These are phyloP conservation scores for Drosophila erecta DNA, from an alignment of 1,140 invertebrate species.

Conservation along the genomic window DNA sequence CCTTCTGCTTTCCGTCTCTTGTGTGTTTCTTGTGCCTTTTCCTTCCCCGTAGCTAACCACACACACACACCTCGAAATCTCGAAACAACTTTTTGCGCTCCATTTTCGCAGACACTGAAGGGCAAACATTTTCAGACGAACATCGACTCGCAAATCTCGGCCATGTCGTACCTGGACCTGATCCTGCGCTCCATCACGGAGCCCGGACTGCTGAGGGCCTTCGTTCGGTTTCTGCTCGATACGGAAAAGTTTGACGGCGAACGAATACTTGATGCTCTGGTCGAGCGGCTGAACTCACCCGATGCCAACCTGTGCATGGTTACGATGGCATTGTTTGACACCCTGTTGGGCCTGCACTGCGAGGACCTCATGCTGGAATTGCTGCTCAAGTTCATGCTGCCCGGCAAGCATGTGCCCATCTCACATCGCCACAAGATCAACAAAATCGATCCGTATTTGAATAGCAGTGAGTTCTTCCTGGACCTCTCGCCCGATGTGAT, in stretches of 20 bases:
- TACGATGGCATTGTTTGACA: constrained; percentile 95
- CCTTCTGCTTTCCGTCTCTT: constrained; percentile 47
- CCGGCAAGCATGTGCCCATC: constrained; percentile 95
- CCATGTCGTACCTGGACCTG: constrained; percentile 96
- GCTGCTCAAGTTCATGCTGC: constrained; percentile 93
- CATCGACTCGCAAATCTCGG: constrained; percentile 94
- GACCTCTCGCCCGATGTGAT: constrained; percentile 89
- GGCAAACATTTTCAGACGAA: constrained; percentile 89
- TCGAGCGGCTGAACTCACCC: constrained; percentile 89
- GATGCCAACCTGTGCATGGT: constrained; percentile 93
- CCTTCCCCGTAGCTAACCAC: constrained; percentile 63
- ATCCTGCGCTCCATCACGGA: constrained; percentile 94
- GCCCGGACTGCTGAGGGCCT: constrained; percentile 91
- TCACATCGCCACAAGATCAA: constrained; percentile 91
- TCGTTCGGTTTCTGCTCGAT: constrained; percentile 94
- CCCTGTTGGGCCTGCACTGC: constrained; percentile 95
- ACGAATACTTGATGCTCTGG: constrained; percentile 91
- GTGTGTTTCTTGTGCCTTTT: constrained; percentile 43
- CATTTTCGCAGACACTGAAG: constrained; percentile 84
- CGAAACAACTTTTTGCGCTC: constrained; percentile 83
- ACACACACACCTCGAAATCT: constrained; percentile 82
- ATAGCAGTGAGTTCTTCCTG: constrained; percentile 93
- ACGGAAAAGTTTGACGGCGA: constrained; percentile 93
- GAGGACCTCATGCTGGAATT: constrained; percentile 98
- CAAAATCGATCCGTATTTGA: constrained; percentile 92